Evolutionary conservation across 2,888 invertebrate species (phyloP).

Genomic region (Halocaridina rubra): DNA sequence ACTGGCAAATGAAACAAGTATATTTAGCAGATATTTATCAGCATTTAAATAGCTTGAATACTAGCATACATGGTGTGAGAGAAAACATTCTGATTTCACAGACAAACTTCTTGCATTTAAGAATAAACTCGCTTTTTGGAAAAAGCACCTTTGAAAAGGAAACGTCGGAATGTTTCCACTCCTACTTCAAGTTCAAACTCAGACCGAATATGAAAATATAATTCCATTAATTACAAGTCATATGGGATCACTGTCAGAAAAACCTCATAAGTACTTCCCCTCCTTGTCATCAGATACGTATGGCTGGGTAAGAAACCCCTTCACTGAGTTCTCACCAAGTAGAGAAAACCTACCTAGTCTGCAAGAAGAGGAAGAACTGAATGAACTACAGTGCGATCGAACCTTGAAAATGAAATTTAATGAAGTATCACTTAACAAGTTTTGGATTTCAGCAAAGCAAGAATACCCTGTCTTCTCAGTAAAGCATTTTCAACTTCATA

Average conservation of each 20-base stretch:
- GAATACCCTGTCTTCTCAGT: background rate
- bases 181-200: background rate
- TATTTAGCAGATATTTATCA: too few species aligned
- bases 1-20: too few species aligned
- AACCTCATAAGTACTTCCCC: too few species aligned
- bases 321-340: background rate
- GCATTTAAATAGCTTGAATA: too few species aligned
- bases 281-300: too few species aligned
- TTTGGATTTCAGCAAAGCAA: background rate
- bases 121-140: background rate
- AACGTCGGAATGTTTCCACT: background rate
- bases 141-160: background rate
- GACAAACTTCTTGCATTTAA: too few species aligned
- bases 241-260: constrained; percentile 2
- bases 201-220: constrained; percentile 1
- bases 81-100: background rate
- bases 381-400: background rate
- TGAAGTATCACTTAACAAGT: background rate
- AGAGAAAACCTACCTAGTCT: background rate
- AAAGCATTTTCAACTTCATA: background rate
- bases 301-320: background rate
- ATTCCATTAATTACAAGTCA: constrained; percentile 3
- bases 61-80: too few species aligned
- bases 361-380: background rate
- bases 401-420: background rate